Percentiles rank a stretch among this genome's conserved stretches.
phyloP scores from a whole-genome alignment of 2,113 vertebrate genomes.

The Pangasianodon gigas region DNA sequence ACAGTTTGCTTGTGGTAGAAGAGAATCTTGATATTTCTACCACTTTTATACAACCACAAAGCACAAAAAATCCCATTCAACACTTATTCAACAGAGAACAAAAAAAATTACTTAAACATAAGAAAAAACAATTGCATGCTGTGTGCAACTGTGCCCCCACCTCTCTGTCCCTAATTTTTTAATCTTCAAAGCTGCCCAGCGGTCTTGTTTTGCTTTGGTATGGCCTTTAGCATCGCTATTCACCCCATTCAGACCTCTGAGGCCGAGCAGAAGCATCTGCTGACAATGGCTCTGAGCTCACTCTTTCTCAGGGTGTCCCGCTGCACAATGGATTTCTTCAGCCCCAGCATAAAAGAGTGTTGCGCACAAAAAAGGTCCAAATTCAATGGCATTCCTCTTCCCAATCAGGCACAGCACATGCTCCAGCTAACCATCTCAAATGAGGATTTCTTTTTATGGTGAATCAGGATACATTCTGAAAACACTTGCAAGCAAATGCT shows the following conservation, averaged over 20 bases:
- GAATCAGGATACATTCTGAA: slow-evolving; percentile 48
- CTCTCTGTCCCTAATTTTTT: slow-evolving; percentile 58
- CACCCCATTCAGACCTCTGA: slow-evolving; percentile 65
- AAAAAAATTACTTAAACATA: slow-evolving; percentile 62
- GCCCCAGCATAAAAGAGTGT: slow-evolving; percentile 72
- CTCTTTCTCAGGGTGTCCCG: slow-evolving; percentile 75
- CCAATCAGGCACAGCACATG: slow-evolving; percentile 69
- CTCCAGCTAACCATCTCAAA: slow-evolving; percentile 48
- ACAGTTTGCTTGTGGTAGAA: background rate
- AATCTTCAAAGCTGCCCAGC: slow-evolving; percentile 70
- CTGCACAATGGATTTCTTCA: slow-evolving; percentile 76
- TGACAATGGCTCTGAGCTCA: slow-evolving; percentile 71
- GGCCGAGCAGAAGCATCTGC: slow-evolving; percentile 65
- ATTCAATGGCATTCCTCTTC: slow-evolving; percentile 77
- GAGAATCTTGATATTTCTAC: slow-evolving; percentile 50
- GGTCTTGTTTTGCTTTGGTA: slow-evolving; percentile 68
- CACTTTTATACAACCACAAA: slow-evolving; percentile 44
- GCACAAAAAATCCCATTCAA: slow-evolving; percentile 43
- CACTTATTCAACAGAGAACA: slow-evolving; percentile 16
- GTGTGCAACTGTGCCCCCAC: slow-evolving; percentile 64
- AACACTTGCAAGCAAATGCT: slow-evolving; percentile 4
- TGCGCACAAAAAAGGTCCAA: slow-evolving; percentile 66
- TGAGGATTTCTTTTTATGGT: slow-evolving; percentile 52
- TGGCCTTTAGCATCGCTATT: slow-evolving; percentile 71
- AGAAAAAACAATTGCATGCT: slow-evolving; percentile 69